Conservation (phyloP, 2,797 vertebrate species). For the Scolopax bukidnonensis region DNA sequence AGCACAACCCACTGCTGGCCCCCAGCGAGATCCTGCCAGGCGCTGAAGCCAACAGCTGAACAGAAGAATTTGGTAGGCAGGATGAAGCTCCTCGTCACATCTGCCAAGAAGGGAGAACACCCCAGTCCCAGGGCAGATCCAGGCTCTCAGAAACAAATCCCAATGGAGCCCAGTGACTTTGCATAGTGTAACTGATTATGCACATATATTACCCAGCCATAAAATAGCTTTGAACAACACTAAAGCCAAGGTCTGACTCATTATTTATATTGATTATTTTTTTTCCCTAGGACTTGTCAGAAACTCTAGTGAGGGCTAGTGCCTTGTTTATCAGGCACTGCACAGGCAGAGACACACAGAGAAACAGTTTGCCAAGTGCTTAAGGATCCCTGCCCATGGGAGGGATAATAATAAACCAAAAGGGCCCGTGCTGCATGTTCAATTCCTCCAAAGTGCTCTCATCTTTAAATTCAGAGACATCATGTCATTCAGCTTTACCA, state of each 20-base stretch:
- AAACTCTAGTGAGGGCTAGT: not conserved
- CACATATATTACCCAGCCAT: not conserved
- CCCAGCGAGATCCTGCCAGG: accelerated
- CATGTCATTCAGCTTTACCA: not conserved
- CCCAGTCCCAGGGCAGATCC: not conserved
- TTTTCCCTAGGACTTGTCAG: not conserved
- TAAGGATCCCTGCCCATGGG: not conserved
- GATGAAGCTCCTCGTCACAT: not conserved
- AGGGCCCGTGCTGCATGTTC: not conserved
- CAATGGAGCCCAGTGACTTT: not conserved
- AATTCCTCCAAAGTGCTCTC: not conserved
- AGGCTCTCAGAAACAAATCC: not conserved
- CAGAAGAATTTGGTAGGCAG: not conserved
- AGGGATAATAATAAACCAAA: not conserved
- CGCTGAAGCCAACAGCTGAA: not conserved
- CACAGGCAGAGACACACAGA: not conserved
- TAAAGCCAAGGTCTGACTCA: constrained; percentile 16
- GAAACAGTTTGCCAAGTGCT: not conserved
- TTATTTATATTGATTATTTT: not conserved
- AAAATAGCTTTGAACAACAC: not conserved
- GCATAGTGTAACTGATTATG: not conserved
- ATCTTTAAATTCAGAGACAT: not conserved
- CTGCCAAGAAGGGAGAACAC: not conserved
- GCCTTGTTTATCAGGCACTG: not conserved
- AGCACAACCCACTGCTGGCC: not conserved